Base-by-base conservation (phyloP, 1,140 invertebrate genomes). In the Bombus superbus region DNA sequence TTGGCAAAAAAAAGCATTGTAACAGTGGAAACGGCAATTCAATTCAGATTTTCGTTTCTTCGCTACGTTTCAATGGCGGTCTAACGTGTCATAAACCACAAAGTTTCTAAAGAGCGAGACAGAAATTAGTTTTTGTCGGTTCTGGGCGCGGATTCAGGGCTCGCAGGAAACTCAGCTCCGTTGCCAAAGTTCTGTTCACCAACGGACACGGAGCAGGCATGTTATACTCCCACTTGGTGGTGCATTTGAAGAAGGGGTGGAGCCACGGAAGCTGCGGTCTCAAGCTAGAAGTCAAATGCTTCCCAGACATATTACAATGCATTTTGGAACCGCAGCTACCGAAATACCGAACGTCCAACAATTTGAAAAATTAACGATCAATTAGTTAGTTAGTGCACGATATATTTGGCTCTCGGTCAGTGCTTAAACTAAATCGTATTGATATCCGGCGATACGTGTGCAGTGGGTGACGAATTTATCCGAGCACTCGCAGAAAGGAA, bases 81-180 rank as follows among this genome's bases (percentile, higher is more conserved):
- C n/a, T 68, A 68, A 79, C 62, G 64, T 80, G 78, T 80, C 78
- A 69, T 80, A 69, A 69, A 69, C 64, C 53, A 1, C 28, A 9
- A 6, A 64, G 38, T 78, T 64, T 80, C 64, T n/a, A n/a, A 68
- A 53, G 64, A 69, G 44, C 64, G 44, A 22, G 25, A 53, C 42
- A 69, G 78, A 80, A 69, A 80, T 80, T 71, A 80, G 78, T 80
- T 80, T 80, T 80, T 69, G 78, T 40, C 38, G 57, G 57, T 62
- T 40, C 13, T 13, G 38, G 28, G 5, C 44, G 44, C 28, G 64
- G 32, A 66, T 79, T 68, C 42, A 11, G 32, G 13, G 32, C 32
- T 44, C 10, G 35, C 5, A 32, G 57, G 75, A 64, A 42, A 78
- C 42, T 64, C 75, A 25, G 57, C 38, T 64, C 11, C 57, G 75